Percentiles rank a stretch among this genome's conserved stretches.
phyloP scores from a whole-genome alignment of 2,888 invertebrate species.

The Ligdia adustata region DNA sequence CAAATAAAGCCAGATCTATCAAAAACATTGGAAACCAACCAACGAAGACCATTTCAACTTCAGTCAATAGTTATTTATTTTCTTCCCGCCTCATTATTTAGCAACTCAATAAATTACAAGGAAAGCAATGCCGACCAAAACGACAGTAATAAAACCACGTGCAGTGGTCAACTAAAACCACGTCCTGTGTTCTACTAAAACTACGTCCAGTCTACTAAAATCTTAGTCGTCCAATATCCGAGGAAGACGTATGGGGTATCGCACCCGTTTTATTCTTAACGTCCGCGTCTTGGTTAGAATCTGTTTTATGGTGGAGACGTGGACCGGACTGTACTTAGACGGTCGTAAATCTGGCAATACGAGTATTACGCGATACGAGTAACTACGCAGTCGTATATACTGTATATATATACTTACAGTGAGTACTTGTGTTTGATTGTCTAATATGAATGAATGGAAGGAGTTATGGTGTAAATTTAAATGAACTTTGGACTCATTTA shows the following conservation, averaged over 20 bases:
- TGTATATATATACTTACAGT: no score
- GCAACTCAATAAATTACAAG: neutral
- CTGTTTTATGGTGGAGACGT: slow-evolving; percentile 76
- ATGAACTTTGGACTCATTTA: no score
- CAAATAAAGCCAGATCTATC: no score
- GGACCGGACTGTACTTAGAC: slow-evolving; percentile 56
- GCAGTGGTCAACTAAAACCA: slow-evolving; percentile 20
- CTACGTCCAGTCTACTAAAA: slow-evolving; percentile 12
- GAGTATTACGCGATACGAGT: slow-evolving; percentile 24
- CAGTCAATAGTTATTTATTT: no score
- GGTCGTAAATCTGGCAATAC: slow-evolving; percentile 53
- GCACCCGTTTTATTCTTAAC: slow-evolving; percentile 45
- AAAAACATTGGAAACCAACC: no score
- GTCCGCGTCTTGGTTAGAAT: slow-evolving; percentile 45
- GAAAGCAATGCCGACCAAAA: slow-evolving; percentile 2
- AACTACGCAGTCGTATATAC: no score
- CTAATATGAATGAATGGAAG: no score
- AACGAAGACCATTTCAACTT: no score
- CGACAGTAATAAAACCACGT: slow-evolving; percentile 10
- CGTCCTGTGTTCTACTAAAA: slow-evolving; percentile 17
- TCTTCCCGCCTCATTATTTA: no score
- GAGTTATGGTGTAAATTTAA: no score
- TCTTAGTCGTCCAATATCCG: slow-evolving; percentile 26
- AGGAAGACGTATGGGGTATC: slow-evolving; percentile 43
- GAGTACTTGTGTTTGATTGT: no score